phyloP scores from a whole-genome alignment of 37 sponge, comb jelly and placozoan species.

The Trichoplax adhaerens region DNA sequence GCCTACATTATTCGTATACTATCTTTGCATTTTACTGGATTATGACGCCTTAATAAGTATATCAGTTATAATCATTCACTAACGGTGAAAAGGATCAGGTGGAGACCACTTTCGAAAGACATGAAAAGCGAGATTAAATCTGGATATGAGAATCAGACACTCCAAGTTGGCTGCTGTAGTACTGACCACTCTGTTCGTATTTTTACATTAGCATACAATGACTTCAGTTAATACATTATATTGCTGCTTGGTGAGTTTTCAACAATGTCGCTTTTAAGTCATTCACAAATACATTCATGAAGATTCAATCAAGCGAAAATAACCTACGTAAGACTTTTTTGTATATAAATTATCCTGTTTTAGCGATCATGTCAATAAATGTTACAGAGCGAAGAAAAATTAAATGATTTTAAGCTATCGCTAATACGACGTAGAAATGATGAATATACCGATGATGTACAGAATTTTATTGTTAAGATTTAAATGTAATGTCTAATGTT shows the following conservation, averaged over 20 bases:
- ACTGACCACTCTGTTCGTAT: slow-evolving; percentile 4
- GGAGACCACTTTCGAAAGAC: slow-evolving; percentile 23
- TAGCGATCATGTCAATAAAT: too few species aligned
- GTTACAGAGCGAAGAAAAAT: too few species aligned
- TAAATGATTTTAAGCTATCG: too few species aligned
- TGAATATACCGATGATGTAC: neutral
- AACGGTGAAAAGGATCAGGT: slow-evolving; percentile 39
- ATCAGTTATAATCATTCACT: slow-evolving; percentile 20
- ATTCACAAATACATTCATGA: too few species aligned
- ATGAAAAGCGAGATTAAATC: neutral
- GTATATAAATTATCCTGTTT: too few species aligned
- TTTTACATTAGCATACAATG: slow-evolving; percentile 1
- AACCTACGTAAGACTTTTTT: too few species aligned
- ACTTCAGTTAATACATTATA: neutral
- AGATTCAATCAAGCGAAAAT: too few species aligned
- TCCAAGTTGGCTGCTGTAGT: neutral
- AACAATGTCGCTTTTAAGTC: neutral
- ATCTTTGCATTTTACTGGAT: neutral
- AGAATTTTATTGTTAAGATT: too few species aligned
- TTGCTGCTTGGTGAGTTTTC: slow-evolving; percentile 8
- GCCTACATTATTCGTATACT: neutral
- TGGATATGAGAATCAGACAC: slow-evolving; percentile 2
- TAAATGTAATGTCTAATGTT: too few species aligned
- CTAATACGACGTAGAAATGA: slow-evolving; percentile 3
- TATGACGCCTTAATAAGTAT: neutral